Base-by-base conservation (phyloP, 2,113 vertebrate species). In the Pelodiscus sinensis region DNA sequence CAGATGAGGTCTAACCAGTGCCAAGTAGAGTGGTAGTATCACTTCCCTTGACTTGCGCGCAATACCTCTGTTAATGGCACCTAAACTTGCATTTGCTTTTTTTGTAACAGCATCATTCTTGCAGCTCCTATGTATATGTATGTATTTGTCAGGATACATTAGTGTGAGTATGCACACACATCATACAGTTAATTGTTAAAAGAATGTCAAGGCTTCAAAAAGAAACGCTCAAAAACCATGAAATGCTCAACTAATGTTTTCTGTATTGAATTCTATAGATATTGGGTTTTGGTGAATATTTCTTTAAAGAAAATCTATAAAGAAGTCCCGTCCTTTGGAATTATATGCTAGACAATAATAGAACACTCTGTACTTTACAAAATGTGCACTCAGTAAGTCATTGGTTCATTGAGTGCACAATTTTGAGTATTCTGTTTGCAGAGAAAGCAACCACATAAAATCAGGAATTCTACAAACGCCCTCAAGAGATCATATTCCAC, bases 341-440 rank as follows among this genome's bases (percentile, higher is more conserved):
- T 54, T 93, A 35, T 57, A 88, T 84, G 60, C 4, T 57, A 29
- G 79, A 79, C 81, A 0, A 1, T 29, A 77, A 4, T 19, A 50
- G 77, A 86, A 18, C 5, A 19, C n/a, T 58, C 79, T 56, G 31
- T 81, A 68, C 19, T 79, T 81, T 84, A 51, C 27, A 87, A 77
- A 78, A 55, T 24, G 25, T 54, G 29, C 31, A 14, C 0, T 0
- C 25, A 51, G 54, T 9, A 19, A 85, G 16, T 27, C 12, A 3
- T 87, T 73, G 82, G 27, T 81, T 92, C 84, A 56, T 38, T n/a
- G 56, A 94, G 44, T 84, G 54, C 51, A 54, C 55, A 85, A 57
- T 27, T 88, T 56, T 58, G 83, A 38, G 35, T 54, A 22, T 58
- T 62, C 22, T 6, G 73, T 0, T 1, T 22, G 9, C 50, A 31